Evolutionary conservation across 2,888 invertebrate genomes (phyloP).

Genomic region (Entomobrya multifasciata): DNA sequence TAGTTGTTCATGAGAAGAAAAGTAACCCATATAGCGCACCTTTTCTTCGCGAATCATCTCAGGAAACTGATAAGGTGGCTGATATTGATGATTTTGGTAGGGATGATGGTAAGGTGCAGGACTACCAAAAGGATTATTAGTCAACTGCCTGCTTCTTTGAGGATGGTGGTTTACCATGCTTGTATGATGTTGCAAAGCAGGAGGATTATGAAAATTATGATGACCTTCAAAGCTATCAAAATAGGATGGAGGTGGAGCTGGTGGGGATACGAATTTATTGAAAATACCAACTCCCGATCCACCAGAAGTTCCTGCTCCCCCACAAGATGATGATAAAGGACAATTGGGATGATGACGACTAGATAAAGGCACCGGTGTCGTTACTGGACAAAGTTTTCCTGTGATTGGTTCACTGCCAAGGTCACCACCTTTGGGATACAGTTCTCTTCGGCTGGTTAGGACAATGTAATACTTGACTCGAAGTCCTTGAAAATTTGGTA

Average conservation of each 20-base stretch:
- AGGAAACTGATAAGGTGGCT: not conserved
- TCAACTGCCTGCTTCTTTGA: not conserved
- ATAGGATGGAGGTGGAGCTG: conserved; percentile 59
- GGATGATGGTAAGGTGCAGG: too few species aligned
- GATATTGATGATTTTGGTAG: not conserved
- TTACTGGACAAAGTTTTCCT: conserved; percentile 85
- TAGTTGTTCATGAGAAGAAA: conserved; percentile 86
- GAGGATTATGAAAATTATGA: not conserved
- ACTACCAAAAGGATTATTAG: not conserved
- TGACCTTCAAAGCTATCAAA: conserved; percentile 58
- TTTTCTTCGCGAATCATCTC: conserved; percentile 83
- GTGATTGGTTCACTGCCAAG: conserved; percentile 84
- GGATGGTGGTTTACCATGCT: conserved; percentile 7
- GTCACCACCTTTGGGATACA: conserved; percentile 85
- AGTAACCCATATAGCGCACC: conserved; percentile 87
- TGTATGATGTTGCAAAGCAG: conserved; percentile 5
- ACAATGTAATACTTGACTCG: conserved; percentile 85
- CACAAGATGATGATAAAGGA: conserved; percentile 2
- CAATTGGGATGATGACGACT: conserved; percentile 33
- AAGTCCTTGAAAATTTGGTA: conserved; percentile 81
- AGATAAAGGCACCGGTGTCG: conserved; percentile 75
- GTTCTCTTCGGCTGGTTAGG: conserved; percentile 84
- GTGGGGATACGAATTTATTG: conserved; percentile 62
- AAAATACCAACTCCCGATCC: conserved; percentile 19
- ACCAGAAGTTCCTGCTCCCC: not conserved